Conservation (phyloP, 2,797 vertebrate genomes). For the Chelon labrosus region DNA sequence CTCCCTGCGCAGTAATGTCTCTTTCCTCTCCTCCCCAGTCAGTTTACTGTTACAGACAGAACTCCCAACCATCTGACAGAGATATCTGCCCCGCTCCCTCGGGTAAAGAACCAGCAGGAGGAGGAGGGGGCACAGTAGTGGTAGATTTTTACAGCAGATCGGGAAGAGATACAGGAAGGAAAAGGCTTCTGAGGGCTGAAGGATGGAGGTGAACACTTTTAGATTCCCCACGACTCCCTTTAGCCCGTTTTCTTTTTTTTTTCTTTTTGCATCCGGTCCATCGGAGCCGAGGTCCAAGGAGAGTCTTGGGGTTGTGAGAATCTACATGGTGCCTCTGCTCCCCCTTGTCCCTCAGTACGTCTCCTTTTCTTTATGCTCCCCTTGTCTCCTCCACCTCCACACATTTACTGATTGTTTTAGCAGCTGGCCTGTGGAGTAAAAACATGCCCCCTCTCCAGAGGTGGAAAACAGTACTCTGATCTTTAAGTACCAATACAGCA, state of each 20-base stretch:
- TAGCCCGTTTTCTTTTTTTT: slow-evolving; percentile 4
- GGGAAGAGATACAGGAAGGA: slow-evolving; percentile 44
- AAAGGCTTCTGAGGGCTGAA: slow-evolving; percentile 26
- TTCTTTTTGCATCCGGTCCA: slow-evolving; percentile 11
- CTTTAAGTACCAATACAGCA: slow-evolving; percentile 1
- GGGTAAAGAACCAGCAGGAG: slow-evolving; percentile 52
- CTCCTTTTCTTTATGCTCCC: slow-evolving; percentile 60
- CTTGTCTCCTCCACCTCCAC: slow-evolving; percentile 70
- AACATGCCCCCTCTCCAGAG: slow-evolving; percentile 50
- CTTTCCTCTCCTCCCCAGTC: slow-evolving; percentile 61
- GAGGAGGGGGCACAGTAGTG: slow-evolving; percentile 50
- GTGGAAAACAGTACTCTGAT: slow-evolving; percentile 17
- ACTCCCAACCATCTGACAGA: slow-evolving; percentile 78
- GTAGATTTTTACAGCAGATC: slow-evolving; percentile 70
- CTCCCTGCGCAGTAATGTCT: slow-evolving; percentile 58
- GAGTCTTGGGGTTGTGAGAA: slow-evolving; percentile 49
- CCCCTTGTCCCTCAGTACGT: slow-evolving; percentile 37
- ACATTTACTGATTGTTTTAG: slow-evolving; percentile 82
- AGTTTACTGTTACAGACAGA: slow-evolving; percentile 77
- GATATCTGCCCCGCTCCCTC: slow-evolving; percentile 71
- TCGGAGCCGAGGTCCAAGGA: slow-evolving; percentile 13
- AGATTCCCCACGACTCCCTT: slow-evolving; percentile 24
- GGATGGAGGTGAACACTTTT: slow-evolving; percentile 57
- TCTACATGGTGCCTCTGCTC: slow-evolving; percentile 43
- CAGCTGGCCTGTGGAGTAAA: slow-evolving; percentile 77